Evolutionary conservation across 2,113 vertebrate genomes (phyloP), one percentile per base, ranked within the genome.

Genomic region (Columba livia): DNA sequence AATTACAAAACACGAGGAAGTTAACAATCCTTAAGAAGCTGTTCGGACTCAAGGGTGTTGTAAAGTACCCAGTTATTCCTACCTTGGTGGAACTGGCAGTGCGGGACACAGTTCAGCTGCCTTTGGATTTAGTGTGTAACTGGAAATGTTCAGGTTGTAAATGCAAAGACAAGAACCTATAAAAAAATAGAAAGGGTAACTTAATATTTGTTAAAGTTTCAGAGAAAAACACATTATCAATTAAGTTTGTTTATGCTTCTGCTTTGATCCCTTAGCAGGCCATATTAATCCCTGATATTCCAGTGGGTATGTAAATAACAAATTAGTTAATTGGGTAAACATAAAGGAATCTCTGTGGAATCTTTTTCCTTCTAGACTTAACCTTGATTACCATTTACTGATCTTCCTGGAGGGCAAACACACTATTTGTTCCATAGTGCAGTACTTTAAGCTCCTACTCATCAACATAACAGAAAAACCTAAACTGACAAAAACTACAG

Each of bases 21-120:
- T 16, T 47, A 51, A 54, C 36, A 70, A 67, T 31, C 24, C 18
- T 10, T 54, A 57, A 61, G 50, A 65, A 79, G n/a, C 9, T 79
- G 40, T 47, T 60, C 32, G 7, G 50, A 75, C 16, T 40, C 54
- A 19, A 65, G 60, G 48, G 25, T 24, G 13, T 56, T 60, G 38
- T 69, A 44, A 81, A 73, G 47, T 7, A 71, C 15, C 17, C 18
- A 38, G 18, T 44, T 86, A 71, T 64, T 44, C 91, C 95, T 96
- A 98, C 98, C 98, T 98, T 62, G 98, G 95, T 80, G 98, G 98
- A 87, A 98, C 97, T 6, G 98, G 98, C 12, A 98, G 95, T 6
- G 65, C 38, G 24, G 98, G 98, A 85, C 98, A 98, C 79, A 98
- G 53, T 9, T 94, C 95, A 74, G 89, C 75, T 86, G 95, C 97